phyloP scores from a whole-genome alignment of 2,113 vertebrate species.

The Calyptomena viridis region DNA sequence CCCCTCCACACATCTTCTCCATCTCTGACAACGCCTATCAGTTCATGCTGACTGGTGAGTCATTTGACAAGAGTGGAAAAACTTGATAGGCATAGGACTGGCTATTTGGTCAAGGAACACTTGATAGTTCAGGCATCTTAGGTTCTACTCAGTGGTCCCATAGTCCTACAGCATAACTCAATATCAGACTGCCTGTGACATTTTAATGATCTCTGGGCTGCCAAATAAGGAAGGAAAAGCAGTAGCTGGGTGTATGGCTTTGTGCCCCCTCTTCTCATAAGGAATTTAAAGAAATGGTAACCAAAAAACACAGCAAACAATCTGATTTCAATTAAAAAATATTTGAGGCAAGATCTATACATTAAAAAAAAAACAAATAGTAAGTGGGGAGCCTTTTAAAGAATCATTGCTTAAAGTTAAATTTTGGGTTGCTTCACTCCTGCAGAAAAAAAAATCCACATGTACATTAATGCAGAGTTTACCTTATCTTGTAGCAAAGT shows the following conservation, averaged over 20 bases:
- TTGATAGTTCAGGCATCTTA: background rate
- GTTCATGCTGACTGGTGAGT: slow-evolving; percentile 78
- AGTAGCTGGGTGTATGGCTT: background rate
- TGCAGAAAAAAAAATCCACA: background rate
- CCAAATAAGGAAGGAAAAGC: background rate
- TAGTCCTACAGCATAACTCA: background rate
- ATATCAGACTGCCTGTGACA: background rate
- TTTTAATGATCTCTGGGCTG: background rate
- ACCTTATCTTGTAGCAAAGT: background rate
- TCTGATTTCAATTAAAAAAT: background rate
- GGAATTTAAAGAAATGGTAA: background rate
- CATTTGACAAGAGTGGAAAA: background rate
- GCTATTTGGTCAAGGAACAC: background rate
- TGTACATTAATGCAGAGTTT: background rate
- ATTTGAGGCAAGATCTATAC: background rate
- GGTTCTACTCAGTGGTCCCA: background rate
- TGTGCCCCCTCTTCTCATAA: background rate
- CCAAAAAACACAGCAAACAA: background rate
- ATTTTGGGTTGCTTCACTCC: background rate
- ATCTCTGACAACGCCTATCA: slow-evolving; percentile 73
- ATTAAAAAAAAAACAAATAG: background rate
- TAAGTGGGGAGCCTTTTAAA: background rate
- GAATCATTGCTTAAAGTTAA: background rate
- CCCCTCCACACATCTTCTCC: slow-evolving; percentile 86
- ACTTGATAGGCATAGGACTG: background rate